Evolutionary conservation across 2,113 vertebrate genomes (phyloP).

Genomic region (Salvelinus namaycush): DNA sequence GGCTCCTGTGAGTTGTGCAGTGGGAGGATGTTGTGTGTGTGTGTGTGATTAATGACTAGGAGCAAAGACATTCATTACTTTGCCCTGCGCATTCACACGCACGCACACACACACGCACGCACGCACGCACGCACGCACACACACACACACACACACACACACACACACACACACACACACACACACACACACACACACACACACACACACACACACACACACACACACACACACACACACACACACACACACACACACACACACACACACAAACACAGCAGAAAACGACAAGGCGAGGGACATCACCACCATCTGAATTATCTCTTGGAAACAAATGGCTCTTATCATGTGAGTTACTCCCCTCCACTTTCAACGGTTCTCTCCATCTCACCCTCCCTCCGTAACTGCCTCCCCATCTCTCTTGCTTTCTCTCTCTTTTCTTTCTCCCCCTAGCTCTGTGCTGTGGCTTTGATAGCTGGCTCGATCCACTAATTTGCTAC

Average conservation of each 20-base stretch:
- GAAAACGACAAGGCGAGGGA: neutral
- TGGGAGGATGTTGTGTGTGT: neutral
- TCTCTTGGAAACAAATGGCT: slow-evolving; percentile 23
- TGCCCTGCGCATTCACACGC: neutral
- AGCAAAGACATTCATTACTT: too few species aligned
- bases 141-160: neutral
- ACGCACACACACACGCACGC: neutral
- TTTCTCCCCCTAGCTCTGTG: slow-evolving; percentile 9
- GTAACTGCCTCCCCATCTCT: neutral
- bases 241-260: slow-evolving; percentile 11
- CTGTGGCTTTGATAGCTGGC: too few species aligned
- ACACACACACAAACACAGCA: neutral
- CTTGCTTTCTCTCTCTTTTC: slow-evolving; percentile 1
- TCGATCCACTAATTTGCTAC: too few species aligned
- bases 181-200: too few species aligned
- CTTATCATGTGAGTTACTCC: slow-evolving; percentile 4
- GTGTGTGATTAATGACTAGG: slow-evolving; percentile 9
- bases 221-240: too few species aligned
- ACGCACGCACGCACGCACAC: too few species aligned
- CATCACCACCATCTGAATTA: slow-evolving; percentile 1
- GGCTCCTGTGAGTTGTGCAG: neutral
- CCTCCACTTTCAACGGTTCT: neutral
- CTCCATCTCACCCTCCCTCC: neutral
- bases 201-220: too few species aligned
- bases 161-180: neutral